Conservation (phyloP, 2,797 vertebrate species). For the Diplodus sargus region DNA sequence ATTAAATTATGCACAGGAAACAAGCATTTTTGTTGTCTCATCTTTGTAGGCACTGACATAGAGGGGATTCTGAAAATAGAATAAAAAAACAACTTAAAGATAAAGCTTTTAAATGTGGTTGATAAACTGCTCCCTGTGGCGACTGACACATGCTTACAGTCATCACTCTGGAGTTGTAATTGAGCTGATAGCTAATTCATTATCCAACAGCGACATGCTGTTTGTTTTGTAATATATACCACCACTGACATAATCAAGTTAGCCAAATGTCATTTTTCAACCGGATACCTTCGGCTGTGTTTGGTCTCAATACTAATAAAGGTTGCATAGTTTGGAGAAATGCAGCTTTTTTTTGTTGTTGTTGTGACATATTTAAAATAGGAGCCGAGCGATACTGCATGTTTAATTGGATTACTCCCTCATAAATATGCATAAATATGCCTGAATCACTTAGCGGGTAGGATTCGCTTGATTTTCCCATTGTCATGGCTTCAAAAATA, state of each 20-base stretch:
- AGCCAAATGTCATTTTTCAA: slow-evolving; percentile 43
- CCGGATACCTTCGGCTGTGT: slow-evolving; percentile 27
- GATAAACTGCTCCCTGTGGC: background rate
- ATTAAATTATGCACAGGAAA: too few relatives aligned
- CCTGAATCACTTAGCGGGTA: slow-evolving; percentile 49
- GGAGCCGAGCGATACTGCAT: slow-evolving; percentile 12
- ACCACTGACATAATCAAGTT: slow-evolving; percentile 36
- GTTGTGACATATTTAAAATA: slow-evolving; percentile 37
- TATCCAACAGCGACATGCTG: background rate
- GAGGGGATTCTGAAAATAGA: too few relatives aligned
- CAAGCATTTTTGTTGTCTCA: too few relatives aligned
- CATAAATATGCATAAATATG: slow-evolving; percentile 60
- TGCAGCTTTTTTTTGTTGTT: slow-evolving; percentile 33
- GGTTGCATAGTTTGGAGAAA: slow-evolving; percentile 40
- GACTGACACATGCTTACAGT: background rate
- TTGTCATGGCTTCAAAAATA: slow-evolving; percentile 51
- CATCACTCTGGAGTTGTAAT: slow-evolving; percentile 7
- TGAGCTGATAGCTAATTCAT: slow-evolving; percentile 38
- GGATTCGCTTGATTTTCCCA: slow-evolving; percentile 42
- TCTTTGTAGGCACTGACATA: too few relatives aligned
- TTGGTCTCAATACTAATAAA: slow-evolving; percentile 27
- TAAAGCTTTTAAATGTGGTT: background rate
- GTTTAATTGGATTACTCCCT: slow-evolving; percentile 63
- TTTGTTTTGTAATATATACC: slow-evolving; percentile 35
- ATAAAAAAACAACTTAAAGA: background rate